A percentile compares a stretch with the other conserved stretches of the same genome.
These are phyloP conservation scores for Agelastica alni DNA, from an alignment of 2,888 invertebrate species.

Conservation along the genomic window DNA sequence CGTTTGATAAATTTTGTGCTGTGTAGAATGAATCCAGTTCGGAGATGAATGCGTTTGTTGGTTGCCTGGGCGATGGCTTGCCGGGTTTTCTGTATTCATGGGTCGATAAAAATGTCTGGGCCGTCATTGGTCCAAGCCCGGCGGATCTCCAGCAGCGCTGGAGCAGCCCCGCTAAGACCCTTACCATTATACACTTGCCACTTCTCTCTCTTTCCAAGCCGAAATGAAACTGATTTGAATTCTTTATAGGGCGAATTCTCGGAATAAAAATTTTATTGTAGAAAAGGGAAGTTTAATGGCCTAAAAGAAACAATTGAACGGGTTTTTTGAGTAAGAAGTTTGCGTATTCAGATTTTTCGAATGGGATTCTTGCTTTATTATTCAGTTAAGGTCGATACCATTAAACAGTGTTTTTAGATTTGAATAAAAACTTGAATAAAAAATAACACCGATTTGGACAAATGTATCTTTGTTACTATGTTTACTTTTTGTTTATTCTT, in stretches of 20 bases:
- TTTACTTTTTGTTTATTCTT: no score
- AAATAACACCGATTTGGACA: no score
- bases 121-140: conserved; percentile 48
- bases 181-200: conserved; percentile 1
- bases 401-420: no score
- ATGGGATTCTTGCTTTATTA: neutral
- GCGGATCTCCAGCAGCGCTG: conserved; percentile 25
- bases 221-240: conserved; percentile 21
- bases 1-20: no score
- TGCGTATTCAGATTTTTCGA: conserved; percentile 4
- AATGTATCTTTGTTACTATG: no score
- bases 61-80: conserved; percentile 47
- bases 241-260: conserved; percentile 16
- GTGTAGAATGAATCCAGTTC: conserved; percentile 2
- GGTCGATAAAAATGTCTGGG: conserved; percentile 47
- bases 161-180: conserved; percentile 5
- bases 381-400: no score
- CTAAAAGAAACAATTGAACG: conserved; percentile 11
- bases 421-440: no score
- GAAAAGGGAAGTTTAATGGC: conserved; percentile 10
- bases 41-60: conserved; percentile 32
- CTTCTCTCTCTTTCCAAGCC: conserved; percentile 7
- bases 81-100: conserved; percentile 32
- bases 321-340: conserved; percentile 6
- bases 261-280: conserved; percentile 17